phyloP scores from a whole-genome alignment of 1,140 invertebrate genomes.

The Drosophila prosaltans region DNA sequence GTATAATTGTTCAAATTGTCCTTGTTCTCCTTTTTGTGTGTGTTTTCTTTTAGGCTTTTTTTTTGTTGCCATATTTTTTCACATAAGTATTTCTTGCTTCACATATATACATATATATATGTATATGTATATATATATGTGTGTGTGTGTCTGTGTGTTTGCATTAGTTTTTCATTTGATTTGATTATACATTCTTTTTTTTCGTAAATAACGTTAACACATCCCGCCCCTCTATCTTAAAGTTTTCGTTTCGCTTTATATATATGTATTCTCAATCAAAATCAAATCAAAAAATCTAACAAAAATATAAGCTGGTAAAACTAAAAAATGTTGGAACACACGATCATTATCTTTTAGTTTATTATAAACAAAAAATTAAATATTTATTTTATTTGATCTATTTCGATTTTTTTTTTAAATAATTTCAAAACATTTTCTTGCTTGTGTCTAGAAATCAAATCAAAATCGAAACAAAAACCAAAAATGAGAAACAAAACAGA shows the following conservation, averaged over 20 bases:
- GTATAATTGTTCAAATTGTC: too few species aligned
- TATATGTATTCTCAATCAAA: neutral
- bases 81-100: too few species aligned
- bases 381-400: slow-evolving; percentile 61
- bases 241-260: too few species aligned
- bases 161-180: neutral
- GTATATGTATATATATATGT: too few species aligned
- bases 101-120: too few species aligned
- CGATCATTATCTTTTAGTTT: too few species aligned
- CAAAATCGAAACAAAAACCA: neutral
- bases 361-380: neutral
- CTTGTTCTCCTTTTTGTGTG: neutral
- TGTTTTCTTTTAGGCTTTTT: neutral
- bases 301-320: neutral
- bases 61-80: too few species aligned
- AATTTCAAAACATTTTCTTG: slow-evolving; percentile 61
- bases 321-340: too few species aligned
- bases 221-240: too few species aligned
- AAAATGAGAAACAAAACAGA: too few species aligned
- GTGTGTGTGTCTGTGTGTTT: too few species aligned
- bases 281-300: neutral
- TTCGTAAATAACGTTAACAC: neutral
- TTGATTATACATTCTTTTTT: neutral
- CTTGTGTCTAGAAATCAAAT: slow-evolving; percentile 68
- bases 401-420: slow-evolving; percentile 56